A percentile compares a stretch with the other conserved stretches of the same genome.
These are phyloP conservation scores for Chelidonichthys spinosus DNA, from an alignment of 2,797 vertebrate species.

Conservation along the genomic window DNA sequence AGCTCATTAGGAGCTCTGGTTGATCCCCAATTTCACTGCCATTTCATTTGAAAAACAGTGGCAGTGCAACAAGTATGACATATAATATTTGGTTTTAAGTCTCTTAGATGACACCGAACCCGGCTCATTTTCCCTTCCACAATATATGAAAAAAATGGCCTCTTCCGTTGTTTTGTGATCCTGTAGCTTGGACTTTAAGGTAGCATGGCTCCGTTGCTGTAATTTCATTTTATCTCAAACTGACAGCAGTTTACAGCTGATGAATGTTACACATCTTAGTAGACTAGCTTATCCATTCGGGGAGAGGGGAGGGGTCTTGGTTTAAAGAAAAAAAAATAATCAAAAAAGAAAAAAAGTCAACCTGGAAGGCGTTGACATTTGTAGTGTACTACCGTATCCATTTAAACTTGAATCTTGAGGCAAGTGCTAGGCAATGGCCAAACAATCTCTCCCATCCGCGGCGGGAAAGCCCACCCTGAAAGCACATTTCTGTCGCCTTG, in stretches of 20 bases:
- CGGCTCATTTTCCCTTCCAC: conserved; percentile 50
- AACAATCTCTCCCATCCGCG: conserved; percentile 61
- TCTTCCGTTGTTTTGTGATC: conserved; percentile 82
- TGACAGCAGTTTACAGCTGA: conserved; percentile 91
- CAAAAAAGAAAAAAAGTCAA: conserved; percentile 84
- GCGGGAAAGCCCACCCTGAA: conserved; percentile 56
- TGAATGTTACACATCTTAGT: conserved; percentile 95
- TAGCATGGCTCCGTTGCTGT: conserved; percentile 97
- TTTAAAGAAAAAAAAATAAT: conserved; percentile 75
- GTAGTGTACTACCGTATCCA: conserved; percentile 84
- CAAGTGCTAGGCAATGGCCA: conserved; percentile 85
- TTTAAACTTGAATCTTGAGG: conserved; percentile 86
- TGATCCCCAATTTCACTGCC: conserved; percentile 7
- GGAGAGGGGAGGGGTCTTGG: conserved; percentile 82
- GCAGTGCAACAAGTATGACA: conserved; percentile 33
- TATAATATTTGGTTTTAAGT: conserved; percentile 8
- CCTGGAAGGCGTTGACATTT: conserved; percentile 93
- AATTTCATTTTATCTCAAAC: conserved; percentile 85
- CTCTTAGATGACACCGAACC: conserved; percentile 29
- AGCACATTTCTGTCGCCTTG: conserved; percentile 60
- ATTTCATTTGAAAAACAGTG: conserved; percentile 35
- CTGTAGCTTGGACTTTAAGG: conserved; percentile 98
- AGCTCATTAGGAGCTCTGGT: conserved; percentile 11
- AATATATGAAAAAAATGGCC: conserved; percentile 55
- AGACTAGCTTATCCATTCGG: conserved; percentile 90